These are phyloP conservation scores for Drosophila subobscura DNA, from an alignment of 1,140 invertebrate genomes.

Conservation along the genomic window DNA sequence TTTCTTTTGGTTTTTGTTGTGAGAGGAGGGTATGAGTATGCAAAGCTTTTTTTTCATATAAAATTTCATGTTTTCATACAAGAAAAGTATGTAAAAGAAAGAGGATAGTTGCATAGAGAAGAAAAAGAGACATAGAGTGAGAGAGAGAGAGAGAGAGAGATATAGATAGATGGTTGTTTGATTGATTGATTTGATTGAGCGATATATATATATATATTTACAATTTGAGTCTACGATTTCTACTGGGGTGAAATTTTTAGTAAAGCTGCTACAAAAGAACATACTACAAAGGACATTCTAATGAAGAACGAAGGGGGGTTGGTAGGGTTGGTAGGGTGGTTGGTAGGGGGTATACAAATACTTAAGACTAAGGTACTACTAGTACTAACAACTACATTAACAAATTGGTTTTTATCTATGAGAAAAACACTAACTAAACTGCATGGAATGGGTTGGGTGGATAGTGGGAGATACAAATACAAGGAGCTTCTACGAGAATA, in stretches of 20 bases:
- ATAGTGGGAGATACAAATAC: conserved; percentile 13
- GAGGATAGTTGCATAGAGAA: conserved; percentile 51
- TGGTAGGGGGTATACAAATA: conserved; percentile 24
- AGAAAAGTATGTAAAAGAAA: conserved; percentile 52
- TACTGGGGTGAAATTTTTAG: conserved; percentile 74
- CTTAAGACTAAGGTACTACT: conserved; percentile 44
- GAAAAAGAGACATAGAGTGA: conserved; percentile 39
- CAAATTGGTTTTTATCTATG: conserved; percentile 37
- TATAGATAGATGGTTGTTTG: conserved; percentile 58
- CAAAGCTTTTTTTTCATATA: conserved; percentile 75
- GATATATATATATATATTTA: conserved; percentile 72
- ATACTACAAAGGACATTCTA: conserved; percentile 15
- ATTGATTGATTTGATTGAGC: conserved; percentile 52
- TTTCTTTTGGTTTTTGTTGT: conserved; percentile 46
- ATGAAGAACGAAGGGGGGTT: background rate
- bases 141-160: conserved; percentile 40
- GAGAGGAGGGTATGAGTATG: conserved; percentile 76
- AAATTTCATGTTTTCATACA: conserved; percentile 64
- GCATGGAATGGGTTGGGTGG: conserved; percentile 21
- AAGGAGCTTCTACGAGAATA: no score
- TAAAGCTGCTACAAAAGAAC: conserved; percentile 72
- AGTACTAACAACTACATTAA: conserved; percentile 48
- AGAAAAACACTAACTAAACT: conserved; percentile 40
- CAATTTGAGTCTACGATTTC: conserved; percentile 73
- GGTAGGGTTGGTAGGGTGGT: background rate